A percentile compares a stretch with the other conserved stretches of the same genome.
Evolutionary conservation across 2,888 invertebrate species (phyloP).

Genomic region (Tetranychus truncatus): DNA sequence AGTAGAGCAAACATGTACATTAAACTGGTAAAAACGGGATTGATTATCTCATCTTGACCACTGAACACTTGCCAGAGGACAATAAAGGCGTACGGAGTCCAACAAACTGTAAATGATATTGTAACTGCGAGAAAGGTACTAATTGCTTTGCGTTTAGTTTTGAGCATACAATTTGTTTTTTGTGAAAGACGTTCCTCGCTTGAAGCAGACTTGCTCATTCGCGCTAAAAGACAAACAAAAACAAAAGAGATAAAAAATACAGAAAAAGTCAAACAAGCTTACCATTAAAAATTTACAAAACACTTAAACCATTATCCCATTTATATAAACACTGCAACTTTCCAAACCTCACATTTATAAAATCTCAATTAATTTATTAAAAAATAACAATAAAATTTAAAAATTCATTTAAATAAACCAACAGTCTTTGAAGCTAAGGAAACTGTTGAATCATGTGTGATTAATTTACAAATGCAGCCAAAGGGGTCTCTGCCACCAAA

Average conservation of each 20-base stretch:
- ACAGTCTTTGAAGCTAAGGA: too few species aligned
- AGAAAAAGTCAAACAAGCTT: neutral
- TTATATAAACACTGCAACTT: too few species aligned
- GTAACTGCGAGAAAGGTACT: neutral
- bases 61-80: neutral
- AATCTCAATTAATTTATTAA: too few species aligned
- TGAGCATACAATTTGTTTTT: constrained; percentile 10
- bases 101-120: constrained; percentile 1
- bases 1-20: neutral
- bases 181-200: constrained; percentile 9
- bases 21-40: neutral
- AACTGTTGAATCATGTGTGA: too few species aligned
- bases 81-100: neutral
- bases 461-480: too few species aligned
- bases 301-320: too few species aligned
- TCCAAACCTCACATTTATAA: too few species aligned
- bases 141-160: constrained; percentile 6
- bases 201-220: constrained; percentile 8
- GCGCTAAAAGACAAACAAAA: neutral
- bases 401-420: too few species aligned
- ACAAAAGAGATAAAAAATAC: neutral
- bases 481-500: too few species aligned
- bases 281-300: too few species aligned
- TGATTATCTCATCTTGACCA: constrained; percentile 6
- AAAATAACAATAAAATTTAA: too few species aligned